Evolutionary conservation across 2,797 vertebrate genomes (phyloP).

Genomic region (Enteromius thamalakanensis): DNA sequence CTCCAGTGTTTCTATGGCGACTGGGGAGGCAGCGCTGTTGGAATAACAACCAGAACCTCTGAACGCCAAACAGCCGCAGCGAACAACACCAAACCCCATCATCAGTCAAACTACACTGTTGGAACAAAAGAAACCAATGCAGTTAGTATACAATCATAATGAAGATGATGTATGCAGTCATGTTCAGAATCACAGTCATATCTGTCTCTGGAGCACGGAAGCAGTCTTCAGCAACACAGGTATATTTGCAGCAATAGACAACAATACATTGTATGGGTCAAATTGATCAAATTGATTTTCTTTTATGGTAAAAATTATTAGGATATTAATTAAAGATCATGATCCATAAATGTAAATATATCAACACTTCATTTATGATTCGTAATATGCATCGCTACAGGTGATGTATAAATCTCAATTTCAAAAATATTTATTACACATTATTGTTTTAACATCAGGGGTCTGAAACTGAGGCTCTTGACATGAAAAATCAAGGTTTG

Average conservation of each 20-base stretch:
- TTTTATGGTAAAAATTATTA: no score
- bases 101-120: background rate
- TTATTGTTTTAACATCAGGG: background rate
- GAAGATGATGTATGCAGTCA: background rate
- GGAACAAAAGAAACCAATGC: background rate
- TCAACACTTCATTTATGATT: no score
- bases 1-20: conserved; percentile 93
- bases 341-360: no score
- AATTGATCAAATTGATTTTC: no score
- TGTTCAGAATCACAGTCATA: no score
- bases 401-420: background rate
- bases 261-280: no score
- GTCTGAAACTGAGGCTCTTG: background rate
- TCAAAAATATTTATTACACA: background rate
- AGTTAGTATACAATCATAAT: background rate
- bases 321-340: no score
- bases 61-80: conserved; percentile 58
- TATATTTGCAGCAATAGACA: no score
- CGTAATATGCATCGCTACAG: no score
- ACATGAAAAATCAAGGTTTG: background rate
- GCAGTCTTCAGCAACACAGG: no score
- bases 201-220: no score
- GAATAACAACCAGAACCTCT: conserved; percentile 92
- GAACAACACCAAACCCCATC: conserved; percentile 31
- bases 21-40: conserved; percentile 97